These are phyloP conservation scores for Ciconia boyciana DNA, from an alignment of 2,113 vertebrate genomes.

Conservation along the genomic window DNA sequence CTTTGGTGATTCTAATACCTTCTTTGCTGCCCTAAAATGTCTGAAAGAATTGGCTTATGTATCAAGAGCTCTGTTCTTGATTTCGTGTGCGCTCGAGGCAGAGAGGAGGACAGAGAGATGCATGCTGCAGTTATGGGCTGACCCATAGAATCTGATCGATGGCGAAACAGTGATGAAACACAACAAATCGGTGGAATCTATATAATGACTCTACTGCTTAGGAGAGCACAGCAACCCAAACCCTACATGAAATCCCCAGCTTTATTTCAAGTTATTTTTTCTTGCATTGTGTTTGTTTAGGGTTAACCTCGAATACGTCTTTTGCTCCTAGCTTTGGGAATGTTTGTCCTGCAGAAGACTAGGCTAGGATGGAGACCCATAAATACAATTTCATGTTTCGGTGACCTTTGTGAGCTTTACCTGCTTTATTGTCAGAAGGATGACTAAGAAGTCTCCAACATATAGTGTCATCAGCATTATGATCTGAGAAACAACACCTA, in stretches of 20 bases:
- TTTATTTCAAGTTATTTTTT: not conserved
- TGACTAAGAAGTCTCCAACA: conserved; percentile 74
- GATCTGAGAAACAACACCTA: conserved; percentile 91
- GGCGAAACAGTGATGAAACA: not conserved
- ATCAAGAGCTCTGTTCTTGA: not conserved
- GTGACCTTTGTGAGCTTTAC: conserved; percentile 6
- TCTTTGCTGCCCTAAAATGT: not conserved
- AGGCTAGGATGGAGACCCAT: not conserved
- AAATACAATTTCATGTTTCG: not conserved
- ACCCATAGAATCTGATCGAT: not conserved
- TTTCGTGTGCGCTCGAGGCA: not conserved
- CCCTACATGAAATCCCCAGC: not conserved
- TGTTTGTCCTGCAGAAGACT: not conserved
- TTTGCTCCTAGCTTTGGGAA: not conserved
- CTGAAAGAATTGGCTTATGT: not conserved
- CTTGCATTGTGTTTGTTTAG: not conserved
- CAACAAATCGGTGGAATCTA: not conserved
- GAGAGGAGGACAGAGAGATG: not conserved
- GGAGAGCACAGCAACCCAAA: not conserved
- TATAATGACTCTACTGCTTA: not conserved
- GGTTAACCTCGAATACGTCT: not conserved
- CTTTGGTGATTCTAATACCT: conserved; percentile 7
- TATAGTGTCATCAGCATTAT: conserved; percentile 86
- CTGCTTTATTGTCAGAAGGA: conserved; percentile 80
- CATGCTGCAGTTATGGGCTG: not conserved